These are phyloP conservation scores for Ophthalmolycus amberensis DNA, from an alignment of 2,113 vertebrate genomes.

Conservation along the genomic window DNA sequence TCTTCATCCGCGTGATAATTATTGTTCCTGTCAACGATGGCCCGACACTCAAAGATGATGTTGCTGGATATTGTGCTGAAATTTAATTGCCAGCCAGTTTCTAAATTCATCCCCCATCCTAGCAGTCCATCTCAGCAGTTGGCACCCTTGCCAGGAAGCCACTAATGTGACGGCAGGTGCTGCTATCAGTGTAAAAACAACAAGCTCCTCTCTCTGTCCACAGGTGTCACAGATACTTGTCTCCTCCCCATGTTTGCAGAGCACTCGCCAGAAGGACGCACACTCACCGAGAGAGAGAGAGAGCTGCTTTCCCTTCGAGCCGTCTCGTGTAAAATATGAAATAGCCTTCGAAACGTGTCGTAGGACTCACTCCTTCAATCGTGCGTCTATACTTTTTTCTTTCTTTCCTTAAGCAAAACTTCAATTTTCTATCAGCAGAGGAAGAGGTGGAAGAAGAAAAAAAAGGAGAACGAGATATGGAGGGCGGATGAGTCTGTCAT, in stretches of 20 bases:
- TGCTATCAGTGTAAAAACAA: slow-evolving; percentile 66
- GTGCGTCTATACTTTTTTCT: neutral
- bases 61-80: neutral
- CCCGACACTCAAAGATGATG: neutral
- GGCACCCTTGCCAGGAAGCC: slow-evolving; percentile 55
- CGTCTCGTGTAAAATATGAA: slow-evolving; percentile 42
- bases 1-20: neutral
- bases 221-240: slow-evolving; percentile 68
- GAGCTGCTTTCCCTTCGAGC: slow-evolving; percentile 16
- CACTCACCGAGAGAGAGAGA: neutral
- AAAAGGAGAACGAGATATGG: slow-evolving; percentile 30
- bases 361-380: slow-evolving; percentile 10
- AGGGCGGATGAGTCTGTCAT: slow-evolving; percentile 56
- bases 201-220: slow-evolving; percentile 57
- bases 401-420: slow-evolving; percentile 7
- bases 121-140: slow-evolving; percentile 42
- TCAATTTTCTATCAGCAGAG: slow-evolving; percentile 28
- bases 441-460: slow-evolving; percentile 5
- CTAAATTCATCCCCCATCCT: slow-evolving; percentile 20
- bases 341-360: slow-evolving; percentile 28
- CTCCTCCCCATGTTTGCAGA: slow-evolving; percentile 48
- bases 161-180: slow-evolving; percentile 68
- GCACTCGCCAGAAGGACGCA: slow-evolving; percentile 56
- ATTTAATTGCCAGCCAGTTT: slow-evolving; percentile 28
- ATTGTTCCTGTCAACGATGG: neutral